Evolutionary conservation across 2,797 vertebrate genomes (phyloP), one percentile per base, ranked within the genome.

Genomic region (Tachyglossus aculeatus): DNA sequence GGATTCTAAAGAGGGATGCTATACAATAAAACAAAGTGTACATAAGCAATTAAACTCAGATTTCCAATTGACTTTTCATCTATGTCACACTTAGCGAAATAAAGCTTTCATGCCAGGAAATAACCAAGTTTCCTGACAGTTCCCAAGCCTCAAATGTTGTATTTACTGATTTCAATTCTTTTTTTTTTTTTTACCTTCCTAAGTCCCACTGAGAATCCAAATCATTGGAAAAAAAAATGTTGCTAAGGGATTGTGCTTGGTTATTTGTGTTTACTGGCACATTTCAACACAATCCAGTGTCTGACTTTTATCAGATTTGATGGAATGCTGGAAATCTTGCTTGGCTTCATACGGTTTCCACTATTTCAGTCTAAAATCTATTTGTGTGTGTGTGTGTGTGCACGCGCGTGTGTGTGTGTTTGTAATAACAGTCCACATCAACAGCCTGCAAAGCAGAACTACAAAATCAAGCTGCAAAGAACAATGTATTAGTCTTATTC

Each of bases 251-350:
- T 29, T 45, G 16, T 47, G 40, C 5, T 1, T 52, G n/a, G 14
- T 9, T 77, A 78, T 80, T 64, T 37, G 66, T 77, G 74, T 79
- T 81, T 25, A 76, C 81, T 71, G 85, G 48, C 65, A 80, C 21
- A 63, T 71, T 85, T 75, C 70, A 60, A 64, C 81, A 65, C 76
- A 74, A 82, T 60, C 59, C 43, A 65, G 68, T 83, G 57, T 80
- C 59, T 66, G 71, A 88, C 79, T 82, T 88, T 68, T 79, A 56
- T 81, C 61, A 70, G 29, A 83, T 78, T 74, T 81, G 55, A 67
- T 67, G 45, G 22, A 57, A 55, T 77, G n/a, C 82, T 69, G 53
- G 31, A 33, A 16, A 68, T 25, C 22, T 56, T 36, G 2, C 57
- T 64, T 51, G 56, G 56, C 56, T 84, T 77, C 54, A 69, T 71